phyloP scores from a whole-genome alignment of 1,140 invertebrate genomes.

The Aphis craccivora region DNA sequence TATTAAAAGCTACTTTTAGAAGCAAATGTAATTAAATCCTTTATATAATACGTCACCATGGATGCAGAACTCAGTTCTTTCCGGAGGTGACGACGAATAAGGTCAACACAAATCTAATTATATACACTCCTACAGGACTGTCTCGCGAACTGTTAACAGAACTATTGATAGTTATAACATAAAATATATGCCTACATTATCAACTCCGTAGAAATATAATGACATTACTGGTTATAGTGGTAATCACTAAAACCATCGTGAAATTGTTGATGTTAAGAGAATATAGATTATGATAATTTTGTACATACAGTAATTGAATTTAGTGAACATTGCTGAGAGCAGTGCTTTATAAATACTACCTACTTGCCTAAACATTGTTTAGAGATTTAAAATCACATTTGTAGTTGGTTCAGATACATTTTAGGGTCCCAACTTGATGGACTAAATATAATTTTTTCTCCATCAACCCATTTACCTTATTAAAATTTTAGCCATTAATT shows the following conservation, averaged over 20 bases:
- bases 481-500: too few species aligned
- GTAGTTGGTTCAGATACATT: neutral
- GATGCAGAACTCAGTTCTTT: neutral
- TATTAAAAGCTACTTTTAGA: neutral
- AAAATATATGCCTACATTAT: neutral
- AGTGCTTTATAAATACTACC: neutral
- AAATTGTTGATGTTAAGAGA: neutral
- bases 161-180: neutral
- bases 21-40: neutral
- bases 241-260: neutral
- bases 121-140: neutral
- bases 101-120: constrained; percentile 34
- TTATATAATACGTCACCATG: neutral
- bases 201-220: neutral
- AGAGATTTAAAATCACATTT: neutral
- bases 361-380: neutral
- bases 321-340: neutral
- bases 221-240: neutral
- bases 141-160: neutral
- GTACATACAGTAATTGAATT: neutral
- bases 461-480: neutral
- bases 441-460: neutral
- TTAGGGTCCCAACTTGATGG: neutral
- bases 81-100: constrained; percentile 1
- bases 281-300: neutral